Conservation (phyloP, 1,140 invertebrate genomes). For the Archivesica marissinica region DNA sequence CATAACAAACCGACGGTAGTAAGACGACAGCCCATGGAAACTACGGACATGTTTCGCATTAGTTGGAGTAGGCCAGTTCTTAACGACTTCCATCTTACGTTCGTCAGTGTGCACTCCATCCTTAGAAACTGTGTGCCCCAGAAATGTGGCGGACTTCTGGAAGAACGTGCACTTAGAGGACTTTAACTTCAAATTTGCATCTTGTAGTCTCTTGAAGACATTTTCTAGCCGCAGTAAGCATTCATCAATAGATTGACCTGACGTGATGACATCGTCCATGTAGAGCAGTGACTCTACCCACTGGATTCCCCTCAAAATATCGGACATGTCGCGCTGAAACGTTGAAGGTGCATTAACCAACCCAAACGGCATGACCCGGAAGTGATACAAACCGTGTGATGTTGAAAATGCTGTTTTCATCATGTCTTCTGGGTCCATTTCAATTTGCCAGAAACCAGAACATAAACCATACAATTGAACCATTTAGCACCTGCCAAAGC, state of each 20-base stretch:
- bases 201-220: constrained; percentile 42
- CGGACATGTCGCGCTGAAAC: constrained; percentile 68
- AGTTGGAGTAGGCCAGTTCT: constrained; percentile 50
- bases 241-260: constrained; percentile 15
- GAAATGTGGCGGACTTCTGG: constrained; percentile 60
- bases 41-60: background rate
- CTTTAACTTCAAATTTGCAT: constrained; percentile 58
- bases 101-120: constrained; percentile 31
- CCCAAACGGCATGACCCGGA: constrained; percentile 57
- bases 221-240: constrained; percentile 29
- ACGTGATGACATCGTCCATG: constrained; percentile 65
- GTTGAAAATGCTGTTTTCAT: constrained; percentile 79
- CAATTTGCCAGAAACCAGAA: constrained; percentile 82
- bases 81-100: constrained; percentile 11
- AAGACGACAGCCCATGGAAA: background rate
- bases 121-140: constrained; percentile 48
- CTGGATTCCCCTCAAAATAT: constrained; percentile 53
- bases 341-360: constrained; percentile 55
- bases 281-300: constrained; percentile 52
- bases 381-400: background rate
- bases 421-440: constrained; percentile 74
- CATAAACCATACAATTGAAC: constrained; percentile 63
- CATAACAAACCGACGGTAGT: background rate
- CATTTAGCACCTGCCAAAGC: constrained; percentile 52
- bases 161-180: constrained; percentile 58